phyloP scores from a whole-genome alignment of 2,113 vertebrate species.

The Callipepla californica region DNA sequence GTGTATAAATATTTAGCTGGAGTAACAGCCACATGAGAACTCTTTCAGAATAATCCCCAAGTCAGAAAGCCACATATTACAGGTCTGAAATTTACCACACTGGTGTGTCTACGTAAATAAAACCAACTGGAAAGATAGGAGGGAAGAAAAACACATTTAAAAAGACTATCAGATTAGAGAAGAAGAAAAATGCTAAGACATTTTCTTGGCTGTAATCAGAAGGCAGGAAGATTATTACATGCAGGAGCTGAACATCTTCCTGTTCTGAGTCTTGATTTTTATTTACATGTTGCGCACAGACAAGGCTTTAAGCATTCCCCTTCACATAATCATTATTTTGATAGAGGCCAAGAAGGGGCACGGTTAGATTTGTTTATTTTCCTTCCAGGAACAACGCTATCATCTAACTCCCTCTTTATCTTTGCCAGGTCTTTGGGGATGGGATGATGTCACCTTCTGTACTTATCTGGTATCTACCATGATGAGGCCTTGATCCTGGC shows the following conservation, averaged over 20 bases:
- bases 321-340: constrained; percentile 4
- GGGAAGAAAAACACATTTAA: constrained; percentile 42
- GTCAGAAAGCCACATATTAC: constrained; percentile 81
- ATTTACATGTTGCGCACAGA: not conserved
- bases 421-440: constrained; percentile 30
- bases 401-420: constrained; percentile 38
- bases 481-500: constrained; percentile 40
- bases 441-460: constrained; percentile 36
- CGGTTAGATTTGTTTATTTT: constrained; percentile 21
- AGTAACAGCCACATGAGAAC: constrained; percentile 63
- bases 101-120: constrained; percentile 72
- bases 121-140: constrained; percentile 68
- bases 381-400: constrained; percentile 17
- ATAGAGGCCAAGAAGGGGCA: not conserved
- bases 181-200: constrained; percentile 22
- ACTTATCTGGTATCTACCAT: constrained; percentile 30
- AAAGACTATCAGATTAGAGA: constrained; percentile 57
- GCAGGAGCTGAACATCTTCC: constrained; percentile 45
- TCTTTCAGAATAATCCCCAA: constrained; percentile 57
- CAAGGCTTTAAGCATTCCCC: not conserved
- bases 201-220: constrained; percentile 46
- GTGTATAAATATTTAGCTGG: constrained; percentile 76
- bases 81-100: constrained; percentile 69
- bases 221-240: constrained; percentile 58
- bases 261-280: constrained; percentile 1